Percentiles rank a stretch among this genome's conserved stretches.
Conservation (phyloP, 1,140 invertebrate genomes). For the Cydia pomonella region DNA sequence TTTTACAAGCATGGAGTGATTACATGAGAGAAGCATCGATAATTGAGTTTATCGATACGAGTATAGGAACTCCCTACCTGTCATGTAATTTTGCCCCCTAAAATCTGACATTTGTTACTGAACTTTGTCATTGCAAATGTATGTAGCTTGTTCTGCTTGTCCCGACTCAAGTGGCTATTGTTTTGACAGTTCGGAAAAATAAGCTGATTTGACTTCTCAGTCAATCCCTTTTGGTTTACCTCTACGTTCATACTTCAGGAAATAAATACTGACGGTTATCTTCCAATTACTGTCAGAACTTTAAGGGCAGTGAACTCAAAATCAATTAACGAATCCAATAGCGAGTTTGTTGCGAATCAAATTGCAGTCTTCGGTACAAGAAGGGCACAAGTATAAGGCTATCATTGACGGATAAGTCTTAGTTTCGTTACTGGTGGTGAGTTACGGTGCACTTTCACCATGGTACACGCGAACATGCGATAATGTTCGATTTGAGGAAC, state of each 20-base stretch:
- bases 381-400: neutral
- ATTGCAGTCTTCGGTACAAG: neutral
- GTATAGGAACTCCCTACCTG: no score
- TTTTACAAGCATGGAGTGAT: no score
- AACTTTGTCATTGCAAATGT: no score
- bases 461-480: slow-evolving; percentile 4
- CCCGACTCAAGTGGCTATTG: no score
- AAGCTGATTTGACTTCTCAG: neutral
- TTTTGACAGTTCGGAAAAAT: neutral
- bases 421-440: neutral
- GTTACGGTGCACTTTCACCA: slow-evolving; percentile 5
- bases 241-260: neutral
- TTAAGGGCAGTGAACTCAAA: slow-evolving; percentile 1
- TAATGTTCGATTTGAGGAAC: slow-evolving; percentile 1
- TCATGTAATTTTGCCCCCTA: no score
- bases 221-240: no score
- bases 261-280: neutral
- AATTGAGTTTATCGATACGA: no score
- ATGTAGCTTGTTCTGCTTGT: no score
- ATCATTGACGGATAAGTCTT: neutral
- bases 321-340: slow-evolving; percentile 14
- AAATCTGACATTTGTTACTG: no score
- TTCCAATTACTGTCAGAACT: neutral
- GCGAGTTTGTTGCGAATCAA: slow-evolving; percentile 12
- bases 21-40: no score